Conservation (phyloP, 2,113 vertebrate genomes). For the Gymnocephalus cernua region DNA sequence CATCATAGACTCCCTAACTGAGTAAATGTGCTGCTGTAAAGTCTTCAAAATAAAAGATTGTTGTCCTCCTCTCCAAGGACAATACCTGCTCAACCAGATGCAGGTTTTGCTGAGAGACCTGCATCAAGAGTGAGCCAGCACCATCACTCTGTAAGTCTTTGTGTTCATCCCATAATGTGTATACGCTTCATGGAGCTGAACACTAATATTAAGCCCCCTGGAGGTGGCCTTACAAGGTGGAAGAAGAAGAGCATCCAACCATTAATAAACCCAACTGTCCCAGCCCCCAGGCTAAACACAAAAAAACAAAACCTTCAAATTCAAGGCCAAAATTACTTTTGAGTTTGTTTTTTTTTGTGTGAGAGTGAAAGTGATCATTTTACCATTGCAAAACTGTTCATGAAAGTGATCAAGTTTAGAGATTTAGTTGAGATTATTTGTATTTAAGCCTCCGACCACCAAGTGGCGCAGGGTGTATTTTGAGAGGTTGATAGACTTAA, state of each 20-base stretch:
- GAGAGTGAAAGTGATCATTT: conserved; percentile 1
- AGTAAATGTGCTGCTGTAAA: background rate
- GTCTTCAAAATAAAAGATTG: background rate
- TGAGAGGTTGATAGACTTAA: background rate
- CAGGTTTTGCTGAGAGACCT: conserved; percentile 24
- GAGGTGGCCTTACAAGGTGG: conserved; percentile 50
- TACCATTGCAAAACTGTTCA: background rate
- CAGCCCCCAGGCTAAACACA: background rate
- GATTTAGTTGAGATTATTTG: background rate
- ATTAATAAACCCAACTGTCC: conserved; percentile 44
- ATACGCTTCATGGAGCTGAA: conserved; percentile 56
- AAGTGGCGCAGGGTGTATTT: background rate
- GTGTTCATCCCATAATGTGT: conserved; percentile 42
- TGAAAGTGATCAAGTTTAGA: background rate
- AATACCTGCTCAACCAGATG: background rate
- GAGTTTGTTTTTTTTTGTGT: background rate
- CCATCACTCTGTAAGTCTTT: conserved; percentile 51
- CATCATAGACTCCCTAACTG: background rate
- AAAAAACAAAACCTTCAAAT: background rate
- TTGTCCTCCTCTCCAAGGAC: background rate
- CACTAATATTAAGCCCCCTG: conserved; percentile 61
- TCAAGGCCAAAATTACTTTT: background rate
- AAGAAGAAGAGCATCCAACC: conserved; percentile 53
- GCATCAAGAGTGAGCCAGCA: conserved; percentile 15
- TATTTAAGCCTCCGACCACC: background rate